Percentiles rank a stretch among this genome's conserved stretches.
Conservation (phyloP, 1,140 invertebrate species). For the Melipona quadrifasciata region DNA sequence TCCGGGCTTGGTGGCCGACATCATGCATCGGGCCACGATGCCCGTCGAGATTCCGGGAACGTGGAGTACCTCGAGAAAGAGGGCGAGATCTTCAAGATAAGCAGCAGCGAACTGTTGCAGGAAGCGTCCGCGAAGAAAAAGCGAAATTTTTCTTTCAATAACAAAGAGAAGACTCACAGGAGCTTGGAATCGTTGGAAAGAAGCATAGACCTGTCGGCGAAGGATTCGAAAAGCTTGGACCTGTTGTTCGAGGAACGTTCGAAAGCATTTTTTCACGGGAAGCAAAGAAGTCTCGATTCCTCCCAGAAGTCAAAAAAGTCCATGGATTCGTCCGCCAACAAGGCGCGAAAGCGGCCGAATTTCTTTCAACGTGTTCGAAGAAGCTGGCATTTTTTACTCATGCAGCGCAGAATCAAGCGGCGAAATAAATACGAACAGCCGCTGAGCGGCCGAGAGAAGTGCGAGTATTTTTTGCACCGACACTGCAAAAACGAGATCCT, state of each 20-base stretch:
- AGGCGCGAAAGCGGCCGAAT: slow-evolving; percentile 63
- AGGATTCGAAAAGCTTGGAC: slow-evolving; percentile 69
- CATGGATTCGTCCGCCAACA: slow-evolving; percentile 50
- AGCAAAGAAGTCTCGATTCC: slow-evolving; percentile 69
- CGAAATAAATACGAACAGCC: slow-evolving; percentile 50
- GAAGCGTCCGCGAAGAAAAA: slow-evolving; percentile 40
- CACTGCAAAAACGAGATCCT: slow-evolving; percentile 67
- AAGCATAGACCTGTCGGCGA: slow-evolving; percentile 48
- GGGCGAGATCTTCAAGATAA: slow-evolving; percentile 72
- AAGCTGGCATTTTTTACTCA: slow-evolving; percentile 72
- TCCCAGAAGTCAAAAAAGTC: slow-evolving; percentile 64
- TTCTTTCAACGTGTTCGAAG: slow-evolving; percentile 72
- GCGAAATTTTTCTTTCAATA: slow-evolving; percentile 65
- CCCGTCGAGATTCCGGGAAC: slow-evolving; percentile 60
- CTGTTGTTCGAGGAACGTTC: slow-evolving; percentile 59
- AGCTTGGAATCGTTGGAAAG: slow-evolving; percentile 72
- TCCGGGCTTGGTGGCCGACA: slow-evolving; percentile 1
- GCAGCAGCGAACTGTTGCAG: slow-evolving; percentile 64
- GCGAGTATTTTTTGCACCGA: slow-evolving; percentile 71
- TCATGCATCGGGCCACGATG: slow-evolving; percentile 28
- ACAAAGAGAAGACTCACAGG: slow-evolving; percentile 64
- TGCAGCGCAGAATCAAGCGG: slow-evolving; percentile 58
- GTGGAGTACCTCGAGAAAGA: slow-evolving; percentile 70
- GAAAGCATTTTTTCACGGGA: slow-evolving; percentile 59
- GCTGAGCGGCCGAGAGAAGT: slow-evolving; percentile 68